Percentiles rank a stretch among this genome's conserved stretches.
phyloP scores from a whole-genome alignment of 2,113 vertebrate species.

The Theristicus caerulescens region DNA sequence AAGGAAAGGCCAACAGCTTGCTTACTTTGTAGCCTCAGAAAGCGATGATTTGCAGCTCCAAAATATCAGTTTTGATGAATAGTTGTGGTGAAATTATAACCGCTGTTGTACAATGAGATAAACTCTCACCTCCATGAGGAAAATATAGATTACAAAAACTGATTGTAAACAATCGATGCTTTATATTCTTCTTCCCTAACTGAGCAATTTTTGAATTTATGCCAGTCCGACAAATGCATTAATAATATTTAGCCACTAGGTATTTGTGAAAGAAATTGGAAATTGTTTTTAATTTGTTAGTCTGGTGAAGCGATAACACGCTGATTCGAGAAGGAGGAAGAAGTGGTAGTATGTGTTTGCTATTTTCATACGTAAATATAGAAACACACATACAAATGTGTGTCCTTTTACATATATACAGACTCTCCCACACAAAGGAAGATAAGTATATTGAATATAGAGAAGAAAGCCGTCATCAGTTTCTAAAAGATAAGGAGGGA shows the following conservation, averaged over 20 bases:
- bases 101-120: slow-evolving; percentile 63
- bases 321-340: neutral
- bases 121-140: slow-evolving; percentile 70
- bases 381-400: neutral
- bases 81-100: slow-evolving; percentile 68
- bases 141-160: slow-evolving; percentile 72
- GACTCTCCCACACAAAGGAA: neutral
- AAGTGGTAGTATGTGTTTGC: neutral
- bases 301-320: slow-evolving; percentile 61
- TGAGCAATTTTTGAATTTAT: slow-evolving; percentile 74
- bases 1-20: slow-evolving; percentile 60
- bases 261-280: slow-evolving; percentile 71
- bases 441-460: neutral
- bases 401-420: neutral
- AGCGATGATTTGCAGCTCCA: slow-evolving; percentile 46
- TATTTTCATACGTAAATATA: slow-evolving; percentile 54
- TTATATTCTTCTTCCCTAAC: slow-evolving; percentile 70
- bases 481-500: slow-evolving; percentile 34
- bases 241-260: slow-evolving; percentile 74
- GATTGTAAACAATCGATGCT: slow-evolving; percentile 67
- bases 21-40: slow-evolving; percentile 59
- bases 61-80: slow-evolving; percentile 73
- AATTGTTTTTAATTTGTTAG: slow-evolving; percentile 72
- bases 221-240: slow-evolving; percentile 71
- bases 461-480: neutral